A percentile compares a stretch with the other conserved stretches of the same genome.
Evolutionary conservation across 2,113 vertebrate genomes (phyloP).

Genomic region (Syngnathus floridae): DNA sequence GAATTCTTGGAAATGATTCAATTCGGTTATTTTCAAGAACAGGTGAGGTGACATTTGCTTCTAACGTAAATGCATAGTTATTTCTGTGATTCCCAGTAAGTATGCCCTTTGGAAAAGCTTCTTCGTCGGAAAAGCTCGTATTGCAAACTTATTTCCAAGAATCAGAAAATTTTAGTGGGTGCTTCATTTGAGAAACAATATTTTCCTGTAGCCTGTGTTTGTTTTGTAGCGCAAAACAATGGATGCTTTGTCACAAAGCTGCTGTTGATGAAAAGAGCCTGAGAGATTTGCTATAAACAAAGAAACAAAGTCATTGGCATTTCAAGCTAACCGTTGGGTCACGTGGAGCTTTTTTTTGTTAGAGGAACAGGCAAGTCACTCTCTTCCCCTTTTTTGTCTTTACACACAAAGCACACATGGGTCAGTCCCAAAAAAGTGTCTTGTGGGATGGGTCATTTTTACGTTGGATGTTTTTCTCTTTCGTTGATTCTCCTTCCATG

Average conservation of each 20-base stretch:
- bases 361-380: constrained; percentile 46
- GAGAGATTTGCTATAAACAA: constrained; percentile 20
- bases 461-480: no score
- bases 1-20: not conserved
- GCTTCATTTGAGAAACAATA: no score
- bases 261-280: constrained; percentile 42
- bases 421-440: constrained; percentile 11
- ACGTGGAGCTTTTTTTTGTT: constrained; percentile 36
- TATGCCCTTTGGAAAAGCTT: no score
- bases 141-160: no score
- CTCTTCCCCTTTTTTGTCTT: constrained; percentile 31
- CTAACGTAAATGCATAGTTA: not conserved
- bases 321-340: no score
- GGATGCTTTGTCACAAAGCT: constrained; percentile 30
- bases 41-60: not conserved
- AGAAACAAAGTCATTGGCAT: not conserved
- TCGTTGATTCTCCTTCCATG: no score
- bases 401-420: constrained; percentile 18
- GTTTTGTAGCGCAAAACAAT: constrained; percentile 27
- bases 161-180: no score
- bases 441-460: not conserved
- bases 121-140: no score
- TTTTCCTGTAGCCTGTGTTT: constrained; percentile 12
- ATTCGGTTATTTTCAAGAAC: not conserved
- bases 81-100: no score